Percentiles rank a stretch among this genome's conserved stretches.
Evolutionary conservation across 2,888 invertebrate species (phyloP).

Genomic region (Synergus umbraculus): DNA sequence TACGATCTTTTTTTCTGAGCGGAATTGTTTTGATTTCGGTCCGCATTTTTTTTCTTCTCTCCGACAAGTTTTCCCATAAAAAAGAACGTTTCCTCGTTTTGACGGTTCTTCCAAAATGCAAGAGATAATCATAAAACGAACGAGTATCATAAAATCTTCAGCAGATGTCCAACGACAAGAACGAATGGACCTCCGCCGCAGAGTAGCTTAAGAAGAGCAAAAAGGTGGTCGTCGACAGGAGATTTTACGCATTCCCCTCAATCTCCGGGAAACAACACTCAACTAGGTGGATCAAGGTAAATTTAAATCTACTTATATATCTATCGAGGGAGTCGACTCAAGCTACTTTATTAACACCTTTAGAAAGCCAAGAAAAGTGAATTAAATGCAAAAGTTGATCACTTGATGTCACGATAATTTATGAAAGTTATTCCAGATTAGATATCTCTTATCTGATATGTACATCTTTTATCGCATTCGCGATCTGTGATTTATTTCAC

Average conservation of each 20-base stretch:
- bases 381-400: neutral
- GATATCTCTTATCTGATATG: constrained; percentile 11
- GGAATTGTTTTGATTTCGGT: neutral
- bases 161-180: constrained; percentile 81
- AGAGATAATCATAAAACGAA: constrained; percentile 33
- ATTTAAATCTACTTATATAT: constrained; percentile 50
- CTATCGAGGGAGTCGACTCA: neutral
- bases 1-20: neutral
- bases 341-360: neutral
- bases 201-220: constrained; percentile 80
- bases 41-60: neutral
- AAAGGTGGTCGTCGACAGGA: constrained; percentile 90
- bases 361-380: neutral
- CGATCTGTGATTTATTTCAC: neutral
- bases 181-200: constrained; percentile 79
- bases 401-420: neutral
- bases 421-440: constrained; percentile 18
- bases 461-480: neutral
- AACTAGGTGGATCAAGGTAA: constrained; percentile 78
- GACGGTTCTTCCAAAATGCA: neutral
- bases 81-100: neutral
- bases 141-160: constrained; percentile 40
- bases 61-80: neutral
- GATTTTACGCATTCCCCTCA: constrained; percentile 84
- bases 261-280: constrained; percentile 70